Conservation (phyloP, 2,888 invertebrate species). For the Rhabditoides inermis region DNA sequence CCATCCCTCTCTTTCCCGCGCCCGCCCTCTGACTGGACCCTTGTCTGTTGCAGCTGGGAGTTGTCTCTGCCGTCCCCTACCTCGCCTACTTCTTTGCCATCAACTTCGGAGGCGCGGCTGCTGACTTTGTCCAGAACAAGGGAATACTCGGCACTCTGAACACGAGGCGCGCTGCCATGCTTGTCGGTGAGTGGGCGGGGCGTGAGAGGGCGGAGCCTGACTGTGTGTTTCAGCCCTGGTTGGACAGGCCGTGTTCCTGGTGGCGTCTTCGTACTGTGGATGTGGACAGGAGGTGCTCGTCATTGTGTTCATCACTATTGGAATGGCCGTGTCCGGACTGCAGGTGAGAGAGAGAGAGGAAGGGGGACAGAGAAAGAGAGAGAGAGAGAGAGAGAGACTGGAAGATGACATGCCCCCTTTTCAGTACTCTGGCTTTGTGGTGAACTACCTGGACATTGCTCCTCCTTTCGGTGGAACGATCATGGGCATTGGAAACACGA, state of each 20-base stretch:
- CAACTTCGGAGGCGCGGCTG: conserved; percentile 46
- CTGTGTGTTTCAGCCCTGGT: conserved; percentile 38
- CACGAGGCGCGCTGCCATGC: conserved; percentile 50
- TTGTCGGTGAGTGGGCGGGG: conserved; percentile 31
- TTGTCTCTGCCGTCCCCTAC: conserved; percentile 51
- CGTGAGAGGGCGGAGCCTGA: too few species aligned
- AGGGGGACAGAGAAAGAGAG: not conserved
- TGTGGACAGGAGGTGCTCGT: conserved; percentile 51
- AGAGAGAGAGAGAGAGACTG: too few species aligned
- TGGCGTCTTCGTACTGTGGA: conserved; percentile 42
- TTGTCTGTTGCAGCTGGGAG: conserved; percentile 47
- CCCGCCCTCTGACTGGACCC: too few species aligned
- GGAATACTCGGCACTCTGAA: conserved; percentile 43
- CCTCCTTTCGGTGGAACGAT: conserved; percentile 44
- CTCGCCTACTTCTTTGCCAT: conserved; percentile 50
- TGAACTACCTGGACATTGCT: conserved; percentile 52
- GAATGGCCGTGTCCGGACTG: conserved; percentile 11
- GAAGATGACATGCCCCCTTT: conserved; percentile 49
- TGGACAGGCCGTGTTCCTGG: conserved; percentile 49
- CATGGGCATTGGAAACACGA: conserved; percentile 51
- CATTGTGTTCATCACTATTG: conserved; percentile 42
- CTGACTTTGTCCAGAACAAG: conserved; percentile 41
- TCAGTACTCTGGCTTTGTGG: conserved; percentile 50
- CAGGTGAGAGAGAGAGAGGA: not conserved
- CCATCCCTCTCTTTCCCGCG: too few species aligned